A percentile compares a stretch with the other conserved stretches of the same genome.
phyloP scores from a whole-genome alignment of 2,113 vertebrate species.

The Calypte anna region DNA sequence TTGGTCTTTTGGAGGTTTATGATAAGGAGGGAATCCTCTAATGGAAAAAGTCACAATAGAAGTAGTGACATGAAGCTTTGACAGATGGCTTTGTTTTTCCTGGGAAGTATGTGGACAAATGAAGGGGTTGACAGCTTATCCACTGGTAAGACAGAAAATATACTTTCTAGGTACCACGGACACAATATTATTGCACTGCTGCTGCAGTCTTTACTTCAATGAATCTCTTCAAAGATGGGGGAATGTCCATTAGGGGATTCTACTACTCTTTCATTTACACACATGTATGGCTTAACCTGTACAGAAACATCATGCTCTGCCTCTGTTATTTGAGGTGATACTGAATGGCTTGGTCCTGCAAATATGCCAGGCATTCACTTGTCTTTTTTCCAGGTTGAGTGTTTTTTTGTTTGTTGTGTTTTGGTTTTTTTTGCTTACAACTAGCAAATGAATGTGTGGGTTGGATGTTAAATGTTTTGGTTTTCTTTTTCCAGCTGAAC shows the following conservation, averaged over 20 bases:
- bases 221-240: background rate
- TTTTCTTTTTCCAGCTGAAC: conserved; percentile 84
- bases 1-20: background rate
- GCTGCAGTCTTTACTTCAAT: background rate
- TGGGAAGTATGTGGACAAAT: background rate
- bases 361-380: background rate
- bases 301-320: background rate
- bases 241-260: too few species aligned
- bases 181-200: background rate
- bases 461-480: background rate
- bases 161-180: background rate
- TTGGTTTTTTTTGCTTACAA: too few species aligned
- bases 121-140: background rate
- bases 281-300: background rate
- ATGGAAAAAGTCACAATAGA: background rate
- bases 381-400: too few species aligned
- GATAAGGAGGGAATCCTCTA: background rate
- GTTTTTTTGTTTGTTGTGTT: background rate
- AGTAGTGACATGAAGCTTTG: background rate
- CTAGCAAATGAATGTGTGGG: background rate
- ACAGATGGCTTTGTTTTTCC: background rate
- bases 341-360: background rate
- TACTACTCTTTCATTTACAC: background rate
- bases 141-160: background rate
- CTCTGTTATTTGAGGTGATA: background rate